Percentiles rank a stretch among this genome's conserved stretches.
Conservation (phyloP, 2,797 vertebrate species). For the Hipposideros larvatus region DNA sequence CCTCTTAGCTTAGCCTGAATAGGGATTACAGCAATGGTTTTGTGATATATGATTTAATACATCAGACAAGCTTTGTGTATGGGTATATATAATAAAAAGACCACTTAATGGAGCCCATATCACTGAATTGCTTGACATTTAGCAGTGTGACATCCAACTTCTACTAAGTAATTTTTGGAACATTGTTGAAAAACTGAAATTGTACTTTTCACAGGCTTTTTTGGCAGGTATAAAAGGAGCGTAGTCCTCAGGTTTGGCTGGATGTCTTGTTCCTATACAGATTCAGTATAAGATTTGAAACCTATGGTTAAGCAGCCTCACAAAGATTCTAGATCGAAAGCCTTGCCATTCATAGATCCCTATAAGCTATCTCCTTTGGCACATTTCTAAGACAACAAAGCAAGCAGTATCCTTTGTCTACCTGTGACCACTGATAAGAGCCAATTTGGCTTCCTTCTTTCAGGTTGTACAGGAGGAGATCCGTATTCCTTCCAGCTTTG, state of each 20-base stretch:
- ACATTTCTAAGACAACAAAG: not conserved
- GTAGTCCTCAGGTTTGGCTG: not conserved
- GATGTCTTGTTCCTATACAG: not conserved
- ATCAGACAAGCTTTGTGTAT: slow-evolving; percentile 10
- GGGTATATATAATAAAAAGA: slow-evolving; percentile 37
- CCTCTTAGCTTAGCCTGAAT: slow-evolving; percentile 4
- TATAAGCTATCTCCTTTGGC: not conserved
- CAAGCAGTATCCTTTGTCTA: not conserved
- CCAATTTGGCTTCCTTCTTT: slow-evolving; percentile 32
- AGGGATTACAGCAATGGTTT: not conserved
- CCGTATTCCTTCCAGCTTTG: slow-evolving; percentile 95
- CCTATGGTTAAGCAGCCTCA: not conserved
- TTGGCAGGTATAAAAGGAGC: not conserved
- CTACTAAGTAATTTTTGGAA: slow-evolving; percentile 40
- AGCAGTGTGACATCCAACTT: slow-evolving; percentile 12
- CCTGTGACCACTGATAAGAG: not conserved
- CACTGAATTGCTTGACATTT: slow-evolving; percentile 40
- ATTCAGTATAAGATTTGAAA: not conserved
- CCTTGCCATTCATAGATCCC: not conserved
- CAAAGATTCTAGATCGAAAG: not conserved
- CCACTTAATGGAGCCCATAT: not conserved
- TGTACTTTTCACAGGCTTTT: slow-evolving; percentile 20
- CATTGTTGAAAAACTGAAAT: slow-evolving; percentile 1
- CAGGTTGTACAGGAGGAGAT: slow-evolving; percentile 98
- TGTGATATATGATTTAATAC: slow-evolving; percentile 45